Percentiles rank a stretch among this genome's conserved stretches.
Conservation (phyloP, 2,888 invertebrate species). For the Drosophila subsilvestris region DNA sequence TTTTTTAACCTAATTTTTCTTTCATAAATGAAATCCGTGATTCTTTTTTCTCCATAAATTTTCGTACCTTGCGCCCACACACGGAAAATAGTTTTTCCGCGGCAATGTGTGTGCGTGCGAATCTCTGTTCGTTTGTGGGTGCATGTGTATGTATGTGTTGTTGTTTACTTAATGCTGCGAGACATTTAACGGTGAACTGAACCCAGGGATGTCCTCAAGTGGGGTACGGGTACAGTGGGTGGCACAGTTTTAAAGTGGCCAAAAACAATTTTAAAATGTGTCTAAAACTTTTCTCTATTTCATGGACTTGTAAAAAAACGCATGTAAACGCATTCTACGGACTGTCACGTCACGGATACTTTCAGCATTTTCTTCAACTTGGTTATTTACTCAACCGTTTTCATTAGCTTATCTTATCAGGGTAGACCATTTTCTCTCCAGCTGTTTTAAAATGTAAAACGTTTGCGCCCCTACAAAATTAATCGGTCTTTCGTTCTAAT, state of each 20-base stretch:
- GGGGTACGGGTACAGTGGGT: conserved; percentile 14
- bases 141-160: conserved; percentile 5
- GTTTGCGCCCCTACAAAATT: neutral
- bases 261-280: neutral
- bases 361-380: neutral
- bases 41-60: conserved; percentile 9
- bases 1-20: conserved; percentile 67
- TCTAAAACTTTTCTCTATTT: neutral
- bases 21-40: conserved; percentile 45
- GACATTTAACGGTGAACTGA: conserved; percentile 8
- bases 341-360: neutral
- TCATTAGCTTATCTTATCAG: conserved; percentile 1
- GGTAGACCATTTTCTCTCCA: neutral
- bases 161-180: conserved; percentile 22
- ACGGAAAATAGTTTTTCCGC: conserved; percentile 17
- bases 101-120: conserved; percentile 8
- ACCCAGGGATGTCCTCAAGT: neutral
- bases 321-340: neutral
- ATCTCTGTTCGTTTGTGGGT: conserved; percentile 14
- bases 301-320: neutral
- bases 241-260: neutral
- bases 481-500: neutral
- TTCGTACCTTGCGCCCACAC: conserved; percentile 27
- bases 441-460: neutral
- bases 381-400: neutral